A percentile compares a stretch with the other conserved stretches of the same genome.
Conservation (phyloP, 1,140 invertebrate genomes). For the Antheraea mylitta region DNA sequence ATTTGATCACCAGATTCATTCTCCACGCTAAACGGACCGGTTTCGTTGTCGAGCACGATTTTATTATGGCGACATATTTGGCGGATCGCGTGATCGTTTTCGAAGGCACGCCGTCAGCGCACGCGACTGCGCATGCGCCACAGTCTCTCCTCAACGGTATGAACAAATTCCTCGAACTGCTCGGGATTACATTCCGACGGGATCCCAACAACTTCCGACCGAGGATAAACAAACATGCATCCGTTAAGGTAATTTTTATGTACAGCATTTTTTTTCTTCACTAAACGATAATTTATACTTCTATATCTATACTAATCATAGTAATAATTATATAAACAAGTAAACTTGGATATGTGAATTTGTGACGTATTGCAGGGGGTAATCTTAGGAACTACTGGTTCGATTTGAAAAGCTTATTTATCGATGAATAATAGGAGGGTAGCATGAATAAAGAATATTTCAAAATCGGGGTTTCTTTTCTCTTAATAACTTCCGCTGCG, state of each 20-base stretch:
- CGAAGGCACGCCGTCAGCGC: slow-evolving; percentile 94
- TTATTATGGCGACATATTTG: slow-evolving; percentile 99
- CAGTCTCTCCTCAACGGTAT: slow-evolving; percentile 98
- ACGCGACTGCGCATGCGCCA: slow-evolving; percentile 93
- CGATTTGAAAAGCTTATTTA: too few species aligned
- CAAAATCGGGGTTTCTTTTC: too few species aligned
- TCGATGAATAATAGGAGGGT: too few species aligned
- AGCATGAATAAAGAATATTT: too few species aligned
- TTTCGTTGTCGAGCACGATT: slow-evolving; percentile 99
- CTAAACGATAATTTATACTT: too few species aligned
- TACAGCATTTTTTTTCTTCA: too few species aligned
- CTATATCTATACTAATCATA: too few species aligned
- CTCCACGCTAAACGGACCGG: slow-evolving; percentile 99
- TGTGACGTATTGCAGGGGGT: too few species aligned
- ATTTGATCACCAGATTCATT: slow-evolving; percentile 88
- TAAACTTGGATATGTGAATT: too few species aligned
- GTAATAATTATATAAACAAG: too few species aligned
- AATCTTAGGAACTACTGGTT: too few species aligned
- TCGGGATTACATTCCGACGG: slow-evolving; percentile 98
- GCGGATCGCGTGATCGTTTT: slow-evolving; percentile 99
- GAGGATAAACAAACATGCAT: slow-evolving; percentile 97
- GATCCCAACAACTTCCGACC: slow-evolving; percentile 99
- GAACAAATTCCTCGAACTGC: slow-evolving; percentile 98
- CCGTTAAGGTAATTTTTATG: slow-evolving; percentile 88
- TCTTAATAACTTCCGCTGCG: too few species aligned